Conservation (phyloP, 2,113 vertebrate genomes). For the Crotalus viridis region DNA sequence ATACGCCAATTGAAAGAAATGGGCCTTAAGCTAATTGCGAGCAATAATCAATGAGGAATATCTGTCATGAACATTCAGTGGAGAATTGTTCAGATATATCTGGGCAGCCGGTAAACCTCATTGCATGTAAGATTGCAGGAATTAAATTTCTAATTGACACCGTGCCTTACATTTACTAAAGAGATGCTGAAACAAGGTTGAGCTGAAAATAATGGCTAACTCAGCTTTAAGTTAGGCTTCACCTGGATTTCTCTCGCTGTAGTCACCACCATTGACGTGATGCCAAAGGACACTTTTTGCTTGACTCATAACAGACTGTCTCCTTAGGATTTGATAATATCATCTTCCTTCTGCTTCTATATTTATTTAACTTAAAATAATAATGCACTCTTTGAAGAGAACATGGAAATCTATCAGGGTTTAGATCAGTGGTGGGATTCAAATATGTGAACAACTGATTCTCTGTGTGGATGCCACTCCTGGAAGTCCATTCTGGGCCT, state of each 20-base stretch:
- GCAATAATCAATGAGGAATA: neutral
- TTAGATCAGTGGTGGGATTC: too few relatives aligned
- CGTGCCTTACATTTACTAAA: too few relatives aligned
- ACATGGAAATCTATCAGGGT: neutral
- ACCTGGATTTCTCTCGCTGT: too few relatives aligned
- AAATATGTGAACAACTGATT: too few relatives aligned
- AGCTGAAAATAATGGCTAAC: too few relatives aligned
- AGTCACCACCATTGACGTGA: neutral
- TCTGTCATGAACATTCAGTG: neutral
- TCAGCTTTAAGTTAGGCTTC: too few relatives aligned
- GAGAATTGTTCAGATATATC: neutral
- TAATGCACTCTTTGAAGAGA: neutral
- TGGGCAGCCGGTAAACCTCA: neutral
- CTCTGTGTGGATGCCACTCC: too few relatives aligned
- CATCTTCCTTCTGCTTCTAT: neutral
- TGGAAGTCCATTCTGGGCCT: too few relatives aligned
- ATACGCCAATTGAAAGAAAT: neutral
- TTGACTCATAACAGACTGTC: neutral
- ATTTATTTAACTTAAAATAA: neutral
- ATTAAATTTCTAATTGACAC: neutral
- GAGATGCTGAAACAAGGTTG: too few relatives aligned
- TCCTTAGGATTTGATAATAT: neutral
- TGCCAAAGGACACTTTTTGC: neutral
- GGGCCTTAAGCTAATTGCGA: neutral
- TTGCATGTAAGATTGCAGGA: neutral